A percentile compares a stretch with the other conserved stretches of the same genome.
These are phyloP conservation scores for fruit fly (Drosophila melanogaster) DNA, from an alignment of 1,140 invertebrate genomes.

Conservation along the genomic window Release_6_plus_ISO1_MT NT_037436.4:745001-745500, in stretches of 20 bases:
- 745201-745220: conserved; percentile 80
- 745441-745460: background rate
- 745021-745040: conserved; percentile 24
- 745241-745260: conserved; percentile 63
- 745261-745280: conserved; percentile 21
- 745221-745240: conserved; percentile 69
- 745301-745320: conserved; percentile 73
- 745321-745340: conserved; percentile 76
- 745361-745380: conserved; percentile 83
- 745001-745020: conserved; percentile 26
- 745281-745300: conserved; percentile 18
- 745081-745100: conserved; percentile 64
- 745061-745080: conserved; percentile 57
- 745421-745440: conserved; percentile 57
- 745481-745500: conserved; percentile 62
- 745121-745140: conserved; percentile 58
- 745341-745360: conserved; percentile 41
- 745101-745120: conserved; percentile 78
- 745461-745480: conserved; percentile 1
- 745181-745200: conserved; percentile 16
- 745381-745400: conserved; percentile 83
- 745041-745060: conserved; percentile 63
- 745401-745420: conserved; percentile 82
- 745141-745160: conserved; percentile 10
- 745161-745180: conserved; percentile 65